Evolutionary conservation across 1,140 invertebrate genomes (phyloP).

Genomic region (Aphaenogaster ashmeadi): DNA sequence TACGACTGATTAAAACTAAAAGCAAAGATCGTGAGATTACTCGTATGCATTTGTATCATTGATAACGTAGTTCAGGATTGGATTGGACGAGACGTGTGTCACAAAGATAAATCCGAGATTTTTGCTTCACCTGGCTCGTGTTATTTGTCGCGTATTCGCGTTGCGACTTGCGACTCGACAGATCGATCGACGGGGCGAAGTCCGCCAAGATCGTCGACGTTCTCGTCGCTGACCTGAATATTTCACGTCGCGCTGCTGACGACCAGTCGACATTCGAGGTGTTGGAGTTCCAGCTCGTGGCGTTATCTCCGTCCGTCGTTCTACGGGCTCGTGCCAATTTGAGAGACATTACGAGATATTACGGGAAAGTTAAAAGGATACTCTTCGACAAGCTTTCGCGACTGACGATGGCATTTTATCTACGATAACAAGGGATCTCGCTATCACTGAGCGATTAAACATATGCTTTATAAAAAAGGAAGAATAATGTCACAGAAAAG

Average conservation of each 20-base stretch:
- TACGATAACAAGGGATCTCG: neutral
- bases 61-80: neutral
- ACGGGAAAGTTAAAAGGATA: constrained; percentile 54
- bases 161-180: constrained; percentile 23
- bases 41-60: neutral
- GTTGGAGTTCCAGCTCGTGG: constrained; percentile 55
- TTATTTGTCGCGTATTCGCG: constrained; percentile 26
- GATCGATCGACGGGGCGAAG: constrained; percentile 57
- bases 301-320: constrained; percentile 59
- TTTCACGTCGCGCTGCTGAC: constrained; percentile 55
- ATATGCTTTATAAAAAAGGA: neutral
- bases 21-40: neutral
- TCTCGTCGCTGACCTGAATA: constrained; percentile 64
- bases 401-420: neutral
- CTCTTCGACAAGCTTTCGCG: constrained; percentile 11
- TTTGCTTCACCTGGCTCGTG: neutral
- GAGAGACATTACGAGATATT: constrained; percentile 59
- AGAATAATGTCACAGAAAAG: neutral
- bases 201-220: constrained; percentile 59
- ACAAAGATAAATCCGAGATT: constrained; percentile 38
- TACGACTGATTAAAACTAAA: neutral
- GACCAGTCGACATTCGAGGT: constrained; percentile 53
- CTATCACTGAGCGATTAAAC: constrained; percentile 18
- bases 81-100: constrained; percentile 10
- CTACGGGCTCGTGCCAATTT: constrained; percentile 56